phyloP scores from a whole-genome alignment of 2,888 invertebrate genomes.

The Diloba caeruleocephala region DNA sequence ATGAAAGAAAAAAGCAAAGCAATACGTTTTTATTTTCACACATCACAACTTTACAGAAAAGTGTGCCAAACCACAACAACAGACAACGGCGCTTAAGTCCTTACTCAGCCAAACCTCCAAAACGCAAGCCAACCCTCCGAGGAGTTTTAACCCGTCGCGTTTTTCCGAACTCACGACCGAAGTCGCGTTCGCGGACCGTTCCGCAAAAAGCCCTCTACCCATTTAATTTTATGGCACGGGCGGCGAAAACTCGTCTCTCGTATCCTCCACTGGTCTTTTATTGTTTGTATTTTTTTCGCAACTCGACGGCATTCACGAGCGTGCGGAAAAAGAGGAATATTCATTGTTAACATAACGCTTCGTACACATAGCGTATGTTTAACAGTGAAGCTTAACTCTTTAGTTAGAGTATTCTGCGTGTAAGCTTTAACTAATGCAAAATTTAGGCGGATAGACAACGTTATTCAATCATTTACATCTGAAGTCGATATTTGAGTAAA shows the following conservation, averaged over 20 bases:
- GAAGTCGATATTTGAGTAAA: too few species aligned
- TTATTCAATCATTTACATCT: too few species aligned
- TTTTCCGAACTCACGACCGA: constrained; percentile 59
- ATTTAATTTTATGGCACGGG: constrained; percentile 82
- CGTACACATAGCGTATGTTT: constrained; percentile 56
- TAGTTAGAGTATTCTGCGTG: constrained; percentile 40
- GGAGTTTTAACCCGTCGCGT: constrained; percentile 54
- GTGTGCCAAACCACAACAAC: constrained; percentile 40
- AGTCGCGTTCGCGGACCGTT: constrained; percentile 59
- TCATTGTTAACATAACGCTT: constrained; percentile 77
- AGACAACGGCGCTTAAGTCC: constrained; percentile 35
- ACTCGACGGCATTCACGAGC: constrained; percentile 66
- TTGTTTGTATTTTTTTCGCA: constrained; percentile 79
- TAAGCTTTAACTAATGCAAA: constrained; percentile 34
- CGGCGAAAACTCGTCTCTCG: constrained; percentile 72
- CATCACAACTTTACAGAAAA: constrained; percentile 29
- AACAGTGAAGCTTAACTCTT: constrained; percentile 48
- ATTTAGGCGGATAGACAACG: too few species aligned
- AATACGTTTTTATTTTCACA: constrained; percentile 23
- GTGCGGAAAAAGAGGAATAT: constrained; percentile 67
- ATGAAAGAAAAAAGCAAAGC: constrained; percentile 24
- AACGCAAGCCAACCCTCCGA: constrained; percentile 48
- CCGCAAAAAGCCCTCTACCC: constrained; percentile 66
- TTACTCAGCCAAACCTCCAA: constrained; percentile 35
- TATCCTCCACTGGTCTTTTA: constrained; percentile 69